Evolutionary conservation across 2,797 vertebrate genomes (phyloP), one percentile per base, ranked within the genome.

Genomic region (Poeciliopsis presidionis): DNA sequence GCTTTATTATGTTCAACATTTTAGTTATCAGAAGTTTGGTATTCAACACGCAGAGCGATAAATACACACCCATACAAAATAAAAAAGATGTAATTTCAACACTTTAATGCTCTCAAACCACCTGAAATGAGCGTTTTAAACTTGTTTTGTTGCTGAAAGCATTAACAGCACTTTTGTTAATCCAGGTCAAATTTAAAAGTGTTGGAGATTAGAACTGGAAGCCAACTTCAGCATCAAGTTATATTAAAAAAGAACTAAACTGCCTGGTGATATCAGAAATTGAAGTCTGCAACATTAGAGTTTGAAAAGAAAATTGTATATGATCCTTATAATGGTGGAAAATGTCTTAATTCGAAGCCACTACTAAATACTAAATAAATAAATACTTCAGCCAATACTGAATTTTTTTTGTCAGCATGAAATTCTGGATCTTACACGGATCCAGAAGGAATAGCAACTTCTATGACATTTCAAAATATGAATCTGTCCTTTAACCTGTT

Each of bases 401-500:
- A 6, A 28, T 8, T 49, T 18, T 1, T 33, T 71, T 73, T 81
- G 39, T n/a, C 53, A 33, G 8, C 3, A 11, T 1, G 18, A 7
- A 73, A 13, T 8, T 63, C 7, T 7, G 65, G 39, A 43, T n/a
- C 39, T 43, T 41, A 13, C 5, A 14, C 7, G 5, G 41, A 28
- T 45, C 41, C 13, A 70, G 41, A 70, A 70, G 25, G 41, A 70
- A 70, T 7, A 45, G 5, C 2, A 41, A 70, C 25, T 45, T 5
- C 13, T 67, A 18, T 69, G 65, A 46, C 75, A 30, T 45, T 55
- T 74, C 22, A 49, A 80, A 46, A 65, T 12, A 43, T 78, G 74
- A 86, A 80, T 39, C 53, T 63, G 0, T 83, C 72, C 70, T 89
- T 82, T 69, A 20, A 57, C n/a, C 36, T 2, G 57, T 79, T 45